Evolutionary conservation across 1,140 invertebrate species (phyloP).

Genomic region (Carposina sasakii): DNA sequence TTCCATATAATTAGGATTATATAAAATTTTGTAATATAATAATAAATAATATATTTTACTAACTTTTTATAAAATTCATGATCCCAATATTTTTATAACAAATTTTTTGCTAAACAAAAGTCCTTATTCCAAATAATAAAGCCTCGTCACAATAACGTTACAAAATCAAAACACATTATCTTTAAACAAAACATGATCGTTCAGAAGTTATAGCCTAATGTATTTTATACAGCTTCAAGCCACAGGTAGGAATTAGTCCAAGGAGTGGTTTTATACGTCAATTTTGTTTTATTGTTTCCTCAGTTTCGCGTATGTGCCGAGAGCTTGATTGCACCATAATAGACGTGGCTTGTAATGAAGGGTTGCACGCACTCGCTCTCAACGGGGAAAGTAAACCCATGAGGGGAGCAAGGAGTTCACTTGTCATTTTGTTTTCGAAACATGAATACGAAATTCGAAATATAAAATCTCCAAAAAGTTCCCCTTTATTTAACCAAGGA

Average conservation of each 20-base stretch:
- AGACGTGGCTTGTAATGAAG: slow-evolving; percentile 54
- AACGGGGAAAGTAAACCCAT: slow-evolving; percentile 45
- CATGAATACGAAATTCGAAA: slow-evolving; percentile 32
- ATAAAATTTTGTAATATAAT: no score
- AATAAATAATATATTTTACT: no score
- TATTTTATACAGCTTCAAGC: slow-evolving; percentile 37
- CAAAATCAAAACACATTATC: no score
- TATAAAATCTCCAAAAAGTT: no score
- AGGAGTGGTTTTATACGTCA: slow-evolving; percentile 54
- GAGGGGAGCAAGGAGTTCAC: slow-evolving; percentile 50
- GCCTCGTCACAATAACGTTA: no score
- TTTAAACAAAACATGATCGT: slow-evolving; percentile 8
- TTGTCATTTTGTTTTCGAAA: slow-evolving; percentile 53
- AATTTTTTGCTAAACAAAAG: no score
- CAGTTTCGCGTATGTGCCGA: slow-evolving; percentile 60
- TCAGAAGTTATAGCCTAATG: slow-evolving; percentile 35
- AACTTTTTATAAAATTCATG: no score
- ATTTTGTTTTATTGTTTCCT: slow-evolving; percentile 60
- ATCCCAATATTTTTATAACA: no score
- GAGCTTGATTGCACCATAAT: slow-evolving; percentile 65
- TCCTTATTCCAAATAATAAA: no score
- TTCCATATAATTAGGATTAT: no score
- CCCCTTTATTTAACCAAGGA: no score
- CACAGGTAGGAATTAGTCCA: slow-evolving; percentile 40
- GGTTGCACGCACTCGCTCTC: slow-evolving; percentile 54